A percentile compares a stretch with the other conserved stretches of the same genome.
phyloP scores from a whole-genome alignment of 2,113 vertebrate species.

The Pterocles orientalis region DNA sequence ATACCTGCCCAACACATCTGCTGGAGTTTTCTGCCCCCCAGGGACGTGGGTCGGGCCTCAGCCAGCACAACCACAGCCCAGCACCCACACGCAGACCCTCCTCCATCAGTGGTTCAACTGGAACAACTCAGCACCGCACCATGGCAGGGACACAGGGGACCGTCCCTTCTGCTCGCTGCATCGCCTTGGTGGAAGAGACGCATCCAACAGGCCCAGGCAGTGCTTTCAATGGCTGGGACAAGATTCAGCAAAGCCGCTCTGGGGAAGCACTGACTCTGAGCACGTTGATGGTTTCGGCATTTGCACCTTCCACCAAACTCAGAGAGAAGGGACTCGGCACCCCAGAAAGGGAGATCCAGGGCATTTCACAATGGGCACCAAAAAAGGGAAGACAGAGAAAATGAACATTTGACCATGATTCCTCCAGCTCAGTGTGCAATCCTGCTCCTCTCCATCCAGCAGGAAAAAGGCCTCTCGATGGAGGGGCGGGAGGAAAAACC shows the following conservation, averaged over 20 bases:
- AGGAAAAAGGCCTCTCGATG: not conserved
- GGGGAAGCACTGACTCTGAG: not conserved
- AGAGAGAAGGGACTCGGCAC: rapidly evolving
- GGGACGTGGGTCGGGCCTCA: not conserved
- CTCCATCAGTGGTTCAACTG: not conserved
- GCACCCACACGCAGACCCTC: not conserved
- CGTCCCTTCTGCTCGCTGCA: not conserved
- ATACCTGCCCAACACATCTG: not conserved
- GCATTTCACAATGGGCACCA: not conserved
- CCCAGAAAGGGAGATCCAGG: not conserved
- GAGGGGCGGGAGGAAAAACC: not conserved
- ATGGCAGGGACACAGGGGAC: not conserved
- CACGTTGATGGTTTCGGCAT: rapidly evolving
- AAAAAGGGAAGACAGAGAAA: not conserved
- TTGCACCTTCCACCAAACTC: not conserved
- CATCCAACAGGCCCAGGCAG: not conserved
- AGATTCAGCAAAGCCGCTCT: not conserved
- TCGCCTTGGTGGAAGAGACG: rapidly evolving
- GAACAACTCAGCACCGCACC: not conserved
- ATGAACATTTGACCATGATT: not conserved
- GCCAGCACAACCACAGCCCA: not conserved
- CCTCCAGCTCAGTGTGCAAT: not conserved
- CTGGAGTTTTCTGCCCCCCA: not conserved
- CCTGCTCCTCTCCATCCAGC: not conserved
- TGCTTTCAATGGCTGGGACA: not conserved